These are phyloP conservation scores for Radopholus similis DNA, from an alignment of 1,140 invertebrate species.

Conservation along the genomic window DNA sequence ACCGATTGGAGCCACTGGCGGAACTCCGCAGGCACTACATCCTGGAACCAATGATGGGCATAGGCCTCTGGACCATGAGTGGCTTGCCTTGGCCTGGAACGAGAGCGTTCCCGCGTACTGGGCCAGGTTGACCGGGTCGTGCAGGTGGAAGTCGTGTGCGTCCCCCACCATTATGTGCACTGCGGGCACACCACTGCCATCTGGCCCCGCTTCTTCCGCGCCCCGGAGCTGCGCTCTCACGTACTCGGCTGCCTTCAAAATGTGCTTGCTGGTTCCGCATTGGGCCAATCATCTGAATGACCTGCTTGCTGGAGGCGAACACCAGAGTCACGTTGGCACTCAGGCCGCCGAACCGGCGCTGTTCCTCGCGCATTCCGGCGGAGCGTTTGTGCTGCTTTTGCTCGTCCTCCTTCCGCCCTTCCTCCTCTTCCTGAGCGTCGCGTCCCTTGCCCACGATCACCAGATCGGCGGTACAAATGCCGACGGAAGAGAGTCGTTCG, in stretches of 20 bases:
- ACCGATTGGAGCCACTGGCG: constrained; percentile 25
- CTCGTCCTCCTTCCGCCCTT: background rate
- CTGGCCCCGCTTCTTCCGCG: constrained; percentile 4
- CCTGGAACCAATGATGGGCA: constrained; percentile 1
- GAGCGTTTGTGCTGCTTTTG: background rate
- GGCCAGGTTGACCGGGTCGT: constrained; percentile 36
- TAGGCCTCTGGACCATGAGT: background rate
- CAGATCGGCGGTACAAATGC: constrained; percentile 47
- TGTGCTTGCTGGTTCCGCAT: background rate
- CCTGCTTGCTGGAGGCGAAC: constrained; percentile 40
- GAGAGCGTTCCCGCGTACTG: constrained; percentile 53
- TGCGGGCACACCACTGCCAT: background rate
- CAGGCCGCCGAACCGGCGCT: background rate
- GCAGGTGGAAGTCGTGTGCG: constrained; percentile 53
- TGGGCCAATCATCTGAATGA: background rate
- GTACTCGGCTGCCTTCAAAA: constrained; percentile 42
- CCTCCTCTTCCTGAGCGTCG: background rate
- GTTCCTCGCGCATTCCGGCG: background rate
- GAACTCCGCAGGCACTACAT: constrained; percentile 17
- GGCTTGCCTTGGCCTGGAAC: constrained; percentile 45
- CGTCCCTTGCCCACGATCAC: constrained; percentile 27
- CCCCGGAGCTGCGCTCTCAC: constrained; percentile 24
- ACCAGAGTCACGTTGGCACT: constrained; percentile 47
- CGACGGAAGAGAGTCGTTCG: constrained; percentile 31
- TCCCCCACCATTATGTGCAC: constrained; percentile 54